Base-by-base conservation (phyloP, 2,888 invertebrate species). In the Papilio demoleus region DNA sequence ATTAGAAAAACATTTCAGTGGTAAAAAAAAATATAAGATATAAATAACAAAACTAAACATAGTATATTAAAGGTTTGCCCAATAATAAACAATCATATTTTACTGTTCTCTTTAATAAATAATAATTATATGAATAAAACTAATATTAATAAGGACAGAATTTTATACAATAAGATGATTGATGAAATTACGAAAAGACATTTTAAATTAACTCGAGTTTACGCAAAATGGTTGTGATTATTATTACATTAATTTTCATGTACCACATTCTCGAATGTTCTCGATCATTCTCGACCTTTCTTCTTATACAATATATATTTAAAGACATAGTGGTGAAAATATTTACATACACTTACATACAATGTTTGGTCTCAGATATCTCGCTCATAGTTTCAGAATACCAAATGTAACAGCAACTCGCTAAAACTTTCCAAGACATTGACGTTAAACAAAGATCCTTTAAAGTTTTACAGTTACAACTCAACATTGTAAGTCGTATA, bases 401-500 rank as follows among this genome's bases (percentile, higher is more conserved):
- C 27, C 27, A 31, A 53, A 53, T 31, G n/a, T 31, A n/a, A 31
- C 53, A 50, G 6, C 50, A 53, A 53, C 53, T 27, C 31, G n/a
- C 53, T 53, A 9, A 53, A 53, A 53, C 53, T 53, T 53, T 53
- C 53, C n/a, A n/a, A 53, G 53, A n/a, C 53, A 27, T 53, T 53
- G 31, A 53, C 53, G 53, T 53, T 53, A 53, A 53, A 53, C 53
- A 53, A 53, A 53, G 27, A 53, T 53, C 14, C 53, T 31, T 31
- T n/a, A 53, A 53, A 53, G 53, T 53, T 53, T 53, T 17, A 53
- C 31, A n/a, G 8, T 53, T 53, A 53, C 27, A 53, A 24, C 22
- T 50, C 24, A 5, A 53, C 53, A 53, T 31, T 53, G 50, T 50
- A 50, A 50, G 27, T 50, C 24, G 50, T 50, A 22, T 24, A 50